These are phyloP conservation scores for Orientallactaga bullata DNA, from an alignment of 2,113 vertebrate species.

Conservation along the genomic window DNA sequence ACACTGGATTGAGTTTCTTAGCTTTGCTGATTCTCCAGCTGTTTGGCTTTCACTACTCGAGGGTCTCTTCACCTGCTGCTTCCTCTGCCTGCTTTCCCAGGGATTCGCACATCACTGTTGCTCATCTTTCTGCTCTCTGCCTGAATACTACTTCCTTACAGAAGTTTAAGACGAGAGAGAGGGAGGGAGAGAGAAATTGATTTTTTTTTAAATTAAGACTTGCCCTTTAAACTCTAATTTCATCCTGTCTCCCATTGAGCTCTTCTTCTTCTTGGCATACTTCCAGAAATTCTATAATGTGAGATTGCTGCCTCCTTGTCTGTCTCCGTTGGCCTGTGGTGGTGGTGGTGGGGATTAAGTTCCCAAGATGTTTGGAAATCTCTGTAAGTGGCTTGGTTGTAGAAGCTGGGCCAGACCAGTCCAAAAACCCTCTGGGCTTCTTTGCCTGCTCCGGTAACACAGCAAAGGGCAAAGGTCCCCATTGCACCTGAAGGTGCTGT, in stretches of 20 bases:
- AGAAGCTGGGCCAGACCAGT: background rate
- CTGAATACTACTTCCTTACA: background rate
- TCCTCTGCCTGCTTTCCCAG: slow-evolving; percentile 5
- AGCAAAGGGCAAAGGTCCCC: background rate
- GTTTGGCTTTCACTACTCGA: background rate
- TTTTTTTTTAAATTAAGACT: background rate
- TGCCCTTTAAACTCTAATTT: background rate
- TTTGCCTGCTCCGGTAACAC: background rate
- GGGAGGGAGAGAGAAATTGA: background rate
- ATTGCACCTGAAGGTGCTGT: background rate
- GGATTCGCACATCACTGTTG: background rate
- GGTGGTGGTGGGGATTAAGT: background rate
- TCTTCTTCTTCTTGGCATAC: background rate
- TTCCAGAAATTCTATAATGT: background rate
- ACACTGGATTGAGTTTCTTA: background rate
- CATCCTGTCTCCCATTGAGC: background rate
- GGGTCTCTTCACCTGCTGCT: background rate
- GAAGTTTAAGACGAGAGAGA: background rate
- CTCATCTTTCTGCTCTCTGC: background rate
- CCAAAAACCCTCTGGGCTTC: background rate
- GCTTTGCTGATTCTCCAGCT: background rate
- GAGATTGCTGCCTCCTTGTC: background rate
- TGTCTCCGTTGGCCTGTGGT: background rate
- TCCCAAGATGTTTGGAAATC: slow-evolving; percentile 10
- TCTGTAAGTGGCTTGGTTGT: slow-evolving; percentile 34